A percentile compares a stretch with the other conserved stretches of the same genome.
These are phyloP conservation scores for Magallana ariakensis DNA, from an alignment of 1,140 invertebrate species.

Conservation along the genomic window DNA sequence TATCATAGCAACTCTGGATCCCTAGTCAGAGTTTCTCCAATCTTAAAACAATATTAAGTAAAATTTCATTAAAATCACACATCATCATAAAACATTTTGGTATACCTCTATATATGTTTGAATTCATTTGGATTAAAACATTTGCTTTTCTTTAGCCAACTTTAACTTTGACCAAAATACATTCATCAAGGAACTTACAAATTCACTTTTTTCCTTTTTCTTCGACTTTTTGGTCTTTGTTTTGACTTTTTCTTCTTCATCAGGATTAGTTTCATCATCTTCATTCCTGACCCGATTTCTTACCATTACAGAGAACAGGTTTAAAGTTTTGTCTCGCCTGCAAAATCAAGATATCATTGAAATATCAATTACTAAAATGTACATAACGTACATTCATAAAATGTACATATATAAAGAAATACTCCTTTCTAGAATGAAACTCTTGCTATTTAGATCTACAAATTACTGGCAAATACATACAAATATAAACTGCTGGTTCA, in stretches of 20 bases:
- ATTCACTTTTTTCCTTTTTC: constrained; percentile 67
- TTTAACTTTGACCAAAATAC: too few relatives aligned
- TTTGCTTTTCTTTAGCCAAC: not conserved
- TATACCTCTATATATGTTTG: too few relatives aligned
- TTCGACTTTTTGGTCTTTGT: constrained; percentile 64
- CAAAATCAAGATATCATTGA: constrained; percentile 19
- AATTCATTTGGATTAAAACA: not conserved
- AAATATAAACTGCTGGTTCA: not conserved
- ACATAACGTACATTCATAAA: not conserved
- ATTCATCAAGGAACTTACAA: constrained; percentile 61
- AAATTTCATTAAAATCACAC: not conserved
- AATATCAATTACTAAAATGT: not conserved
- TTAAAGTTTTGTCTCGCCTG: constrained; percentile 95
- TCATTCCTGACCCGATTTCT: constrained; percentile 89
- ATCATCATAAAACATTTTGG: not conserved
- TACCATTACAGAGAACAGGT: constrained; percentile 96
- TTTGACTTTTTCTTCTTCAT: constrained; percentile 69
- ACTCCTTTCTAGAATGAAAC: too few relatives aligned
- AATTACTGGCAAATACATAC: too few relatives aligned
- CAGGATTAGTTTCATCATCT: constrained; percentile 87
- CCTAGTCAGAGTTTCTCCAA: too few relatives aligned
- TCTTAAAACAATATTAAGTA: too few relatives aligned
- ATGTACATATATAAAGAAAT: not conserved
- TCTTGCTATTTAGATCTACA: too few relatives aligned
- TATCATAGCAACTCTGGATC: too few relatives aligned